Evolutionary conservation across 2,113 vertebrate genomes (phyloP).

Genomic region (Myanophis thanlyinensis): DNA sequence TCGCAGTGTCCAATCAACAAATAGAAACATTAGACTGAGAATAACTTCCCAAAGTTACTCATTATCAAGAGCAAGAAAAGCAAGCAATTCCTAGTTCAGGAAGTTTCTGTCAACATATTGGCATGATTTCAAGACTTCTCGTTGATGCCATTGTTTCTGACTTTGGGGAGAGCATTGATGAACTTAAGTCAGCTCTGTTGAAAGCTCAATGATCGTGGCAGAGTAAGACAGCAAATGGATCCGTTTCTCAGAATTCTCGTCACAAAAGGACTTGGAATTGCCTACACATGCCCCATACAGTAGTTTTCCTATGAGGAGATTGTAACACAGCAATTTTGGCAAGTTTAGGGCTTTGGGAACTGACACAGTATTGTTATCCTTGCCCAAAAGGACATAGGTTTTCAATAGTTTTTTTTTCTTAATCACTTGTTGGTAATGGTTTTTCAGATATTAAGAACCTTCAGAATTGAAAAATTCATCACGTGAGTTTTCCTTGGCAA

Average conservation of each 20-base stretch:
- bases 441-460: neutral
- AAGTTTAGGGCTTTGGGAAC: neutral
- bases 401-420: neutral
- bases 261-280: neutral
- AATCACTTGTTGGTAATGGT: neutral
- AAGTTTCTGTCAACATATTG: conserved; percentile 46
- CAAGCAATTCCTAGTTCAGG: conserved; percentile 45
- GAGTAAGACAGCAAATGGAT: neutral
- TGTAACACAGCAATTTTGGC: neutral
- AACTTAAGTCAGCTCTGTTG: neutral
- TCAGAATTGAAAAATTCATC: neutral
- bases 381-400: neutral
- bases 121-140: conserved; percentile 46
- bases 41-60: conserved; percentile 70
- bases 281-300: neutral
- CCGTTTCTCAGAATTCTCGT: neutral
- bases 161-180: neutral
- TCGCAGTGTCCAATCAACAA: conserved; percentile 5
- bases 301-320: neutral
- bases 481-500: neutral
- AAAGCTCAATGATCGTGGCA: neutral
- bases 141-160: conserved; percentile 25
- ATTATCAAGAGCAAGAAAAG: conserved; percentile 46
- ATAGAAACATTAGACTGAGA: conserved; percentile 25
- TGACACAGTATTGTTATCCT: neutral